A percentile compares a stretch with the other conserved stretches of the same genome.
These are phyloP conservation scores for Drosophila sechellia DNA, from an alignment of 1,140 invertebrate species.

Conservation along the genomic window DNA sequence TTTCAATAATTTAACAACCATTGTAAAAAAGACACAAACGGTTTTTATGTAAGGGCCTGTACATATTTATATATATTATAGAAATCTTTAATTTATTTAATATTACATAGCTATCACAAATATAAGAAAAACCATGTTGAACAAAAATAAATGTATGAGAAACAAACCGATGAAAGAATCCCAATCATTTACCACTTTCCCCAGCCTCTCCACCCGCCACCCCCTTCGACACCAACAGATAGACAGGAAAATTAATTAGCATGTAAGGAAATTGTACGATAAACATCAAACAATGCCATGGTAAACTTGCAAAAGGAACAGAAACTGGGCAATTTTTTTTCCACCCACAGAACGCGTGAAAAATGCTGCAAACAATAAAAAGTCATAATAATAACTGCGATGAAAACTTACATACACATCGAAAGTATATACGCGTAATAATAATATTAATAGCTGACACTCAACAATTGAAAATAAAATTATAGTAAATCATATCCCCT, in stretches of 20 bases:
- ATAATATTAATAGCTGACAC: conserved; percentile 79
- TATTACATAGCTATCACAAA: conserved; percentile 25
- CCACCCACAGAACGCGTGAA: conserved; percentile 24
- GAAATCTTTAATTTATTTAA: conserved; percentile 60
- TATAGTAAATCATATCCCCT: conserved; percentile 66
- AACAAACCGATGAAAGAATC: conserved; percentile 7
- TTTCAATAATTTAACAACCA: conserved; percentile 26
- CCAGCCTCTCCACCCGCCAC: not conserved
- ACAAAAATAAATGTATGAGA: conserved; percentile 45
- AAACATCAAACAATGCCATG: conserved; percentile 64
- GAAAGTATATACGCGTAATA: conserved; percentile 52
- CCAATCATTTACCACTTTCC: conserved; percentile 37
- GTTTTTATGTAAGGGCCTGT: conserved; percentile 49
- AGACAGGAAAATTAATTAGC: conserved; percentile 70
- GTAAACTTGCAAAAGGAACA: conserved; percentile 15
- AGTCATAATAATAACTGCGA: conserved; percentile 60
- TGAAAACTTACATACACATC: conserved; percentile 42
- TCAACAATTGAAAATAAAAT: conserved; percentile 78
- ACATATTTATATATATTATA: conserved; percentile 38
- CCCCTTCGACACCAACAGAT: conserved; percentile 16
- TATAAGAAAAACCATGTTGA: conserved; percentile 32
- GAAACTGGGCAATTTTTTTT: conserved; percentile 17
- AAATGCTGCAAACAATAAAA: conserved; percentile 64
- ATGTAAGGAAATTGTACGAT: conserved; percentile 73
- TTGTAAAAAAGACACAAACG: conserved; percentile 41